These are phyloP conservation scores for Eristalis pertinax DNA, from an alignment of 2,888 invertebrate genomes.

Conservation along the genomic window DNA sequence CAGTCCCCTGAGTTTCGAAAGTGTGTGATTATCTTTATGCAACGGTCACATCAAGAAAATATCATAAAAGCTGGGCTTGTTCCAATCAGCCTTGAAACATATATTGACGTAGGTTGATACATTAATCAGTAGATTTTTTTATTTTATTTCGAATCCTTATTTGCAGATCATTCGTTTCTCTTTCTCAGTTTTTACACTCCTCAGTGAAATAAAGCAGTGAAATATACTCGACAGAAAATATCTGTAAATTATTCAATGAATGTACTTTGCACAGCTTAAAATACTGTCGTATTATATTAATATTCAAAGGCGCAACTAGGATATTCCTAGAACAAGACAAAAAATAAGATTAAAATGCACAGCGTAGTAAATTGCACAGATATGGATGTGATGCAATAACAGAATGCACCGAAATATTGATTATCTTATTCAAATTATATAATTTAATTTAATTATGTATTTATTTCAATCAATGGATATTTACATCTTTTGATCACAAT, in stretches of 20 bases:
- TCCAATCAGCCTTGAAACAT: constrained; percentile 32
- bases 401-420: no score
- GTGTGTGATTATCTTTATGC: constrained; percentile 43
- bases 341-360: no score
- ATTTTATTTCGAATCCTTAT: neutral
- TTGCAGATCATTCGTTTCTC: constrained; percentile 44
- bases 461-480: no score
- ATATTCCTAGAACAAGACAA: no score
- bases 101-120: constrained; percentile 16
- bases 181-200: constrained; percentile 38
- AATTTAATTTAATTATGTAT: no score
- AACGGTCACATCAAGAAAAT: constrained; percentile 25
- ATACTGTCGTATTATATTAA: no score
- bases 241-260: neutral
- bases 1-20: constrained; percentile 22
- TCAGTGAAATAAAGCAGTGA: neutral
- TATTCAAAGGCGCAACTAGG: no score
- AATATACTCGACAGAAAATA: neutral
- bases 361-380: no score
- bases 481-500: no score
- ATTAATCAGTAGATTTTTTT: neutral
- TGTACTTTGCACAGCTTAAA: neutral
- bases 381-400: no score
- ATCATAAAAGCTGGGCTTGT: constrained; percentile 30
- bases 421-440: no score